Evolutionary conservation across 2,888 invertebrate species (phyloP).

Genomic region (Cheilosia impressa): DNA sequence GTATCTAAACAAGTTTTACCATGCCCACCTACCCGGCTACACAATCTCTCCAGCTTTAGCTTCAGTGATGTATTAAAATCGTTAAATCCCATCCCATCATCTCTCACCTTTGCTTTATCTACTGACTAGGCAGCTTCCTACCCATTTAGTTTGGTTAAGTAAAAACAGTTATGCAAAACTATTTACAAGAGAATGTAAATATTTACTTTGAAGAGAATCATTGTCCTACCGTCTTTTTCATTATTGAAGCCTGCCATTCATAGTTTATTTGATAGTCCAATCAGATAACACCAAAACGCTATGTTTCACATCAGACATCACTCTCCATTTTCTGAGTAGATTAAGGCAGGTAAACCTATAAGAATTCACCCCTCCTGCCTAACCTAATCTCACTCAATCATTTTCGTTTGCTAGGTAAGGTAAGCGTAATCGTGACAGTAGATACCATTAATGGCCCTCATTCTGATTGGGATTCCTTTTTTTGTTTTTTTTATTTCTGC

Average conservation of each 20-base stretch:
- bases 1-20: conserved; percentile 58
- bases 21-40: conserved; percentile 20
- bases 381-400: conserved; percentile 61
- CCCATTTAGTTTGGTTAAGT: conserved; percentile 3
- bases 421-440: background rate
- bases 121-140: background rate
- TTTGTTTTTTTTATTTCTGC: background rate
- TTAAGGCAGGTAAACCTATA: background rate
- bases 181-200: conserved; percentile 9
- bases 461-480: background rate
- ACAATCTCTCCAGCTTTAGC: conserved; percentile 12
- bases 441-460: background rate
- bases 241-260: conserved; percentile 12
- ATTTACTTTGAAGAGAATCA: conserved; percentile 48
- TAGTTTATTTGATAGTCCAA: conserved; percentile 6
- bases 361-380: conserved; percentile 53
- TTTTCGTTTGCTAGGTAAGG: conserved; percentile 11
- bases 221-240: conserved; percentile 31
- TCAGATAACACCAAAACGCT: background rate
- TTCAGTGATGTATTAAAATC: background rate
- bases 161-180: conserved; percentile 16
- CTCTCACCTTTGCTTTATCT: conserved; percentile 38
- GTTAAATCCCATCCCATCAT: conserved; percentile 49
- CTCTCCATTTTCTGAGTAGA: conserved; percentile 22
- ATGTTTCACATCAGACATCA: background rate